These are phyloP conservation scores for Caiman crocodilus DNA, from an alignment of 2,797 vertebrate genomes.

Conservation along the genomic window DNA sequence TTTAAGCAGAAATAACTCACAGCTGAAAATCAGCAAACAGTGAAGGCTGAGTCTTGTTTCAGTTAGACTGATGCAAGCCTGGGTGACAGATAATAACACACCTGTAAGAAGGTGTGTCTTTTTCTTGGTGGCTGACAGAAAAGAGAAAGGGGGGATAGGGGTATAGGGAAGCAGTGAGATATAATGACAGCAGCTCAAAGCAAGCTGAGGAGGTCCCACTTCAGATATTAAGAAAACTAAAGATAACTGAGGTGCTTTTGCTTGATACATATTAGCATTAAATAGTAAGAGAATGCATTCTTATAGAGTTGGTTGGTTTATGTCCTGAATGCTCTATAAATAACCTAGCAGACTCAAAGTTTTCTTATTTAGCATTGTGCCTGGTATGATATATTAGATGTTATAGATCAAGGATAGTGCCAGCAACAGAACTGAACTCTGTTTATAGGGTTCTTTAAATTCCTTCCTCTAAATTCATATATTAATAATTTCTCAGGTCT, in stretches of 20 bases:
- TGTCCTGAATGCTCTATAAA: background rate
- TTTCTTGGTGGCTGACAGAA: accelerated
- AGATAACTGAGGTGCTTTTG: background rate
- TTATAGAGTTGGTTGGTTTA: background rate
- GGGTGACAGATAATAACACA: background rate
- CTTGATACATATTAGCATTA: background rate
- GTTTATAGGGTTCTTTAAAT: background rate
- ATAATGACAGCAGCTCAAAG: background rate
- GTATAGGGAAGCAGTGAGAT: background rate
- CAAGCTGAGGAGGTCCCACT: background rate
- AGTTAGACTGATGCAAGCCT: background rate
- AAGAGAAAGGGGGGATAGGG: background rate
- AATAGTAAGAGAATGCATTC: background rate
- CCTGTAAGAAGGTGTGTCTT: background rate
- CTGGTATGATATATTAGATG: accelerated
- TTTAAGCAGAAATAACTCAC: background rate
- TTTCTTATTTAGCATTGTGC: background rate
- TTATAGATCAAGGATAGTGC: background rate
- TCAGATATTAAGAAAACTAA: background rate
- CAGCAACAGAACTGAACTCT: background rate
- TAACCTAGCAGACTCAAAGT: background rate
- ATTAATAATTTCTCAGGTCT: conserved; percentile 35
- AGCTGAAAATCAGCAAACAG: background rate
- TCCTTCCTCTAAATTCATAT: background rate
- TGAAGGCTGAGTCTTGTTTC: background rate